Evolutionary conservation across 2,797 vertebrate genomes (phyloP).

Genomic region (Taenioides sp.): DNA sequence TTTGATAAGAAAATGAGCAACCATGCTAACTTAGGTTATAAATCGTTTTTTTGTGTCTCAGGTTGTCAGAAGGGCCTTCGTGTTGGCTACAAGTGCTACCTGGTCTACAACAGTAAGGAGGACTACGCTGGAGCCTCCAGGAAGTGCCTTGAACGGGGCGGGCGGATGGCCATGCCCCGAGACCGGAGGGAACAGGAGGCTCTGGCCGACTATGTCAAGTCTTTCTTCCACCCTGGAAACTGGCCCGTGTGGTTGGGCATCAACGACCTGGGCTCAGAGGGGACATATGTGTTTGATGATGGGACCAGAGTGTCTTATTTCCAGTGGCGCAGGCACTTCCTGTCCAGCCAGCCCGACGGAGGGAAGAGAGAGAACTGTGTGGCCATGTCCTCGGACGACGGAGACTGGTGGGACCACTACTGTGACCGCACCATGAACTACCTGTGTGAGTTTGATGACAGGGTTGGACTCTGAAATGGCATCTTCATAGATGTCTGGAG

Average conservation of each 20-base stretch:
- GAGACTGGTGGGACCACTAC: constrained; percentile 94
- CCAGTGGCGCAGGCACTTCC: constrained; percentile 88
- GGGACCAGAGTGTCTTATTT: constrained; percentile 85
- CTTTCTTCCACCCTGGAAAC: constrained; percentile 84
- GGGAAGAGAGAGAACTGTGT: constrained; percentile 88
- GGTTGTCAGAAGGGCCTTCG: constrained; percentile 85
- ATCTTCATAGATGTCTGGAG: background rate
- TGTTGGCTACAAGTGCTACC: constrained; percentile 85
- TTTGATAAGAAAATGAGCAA: background rate
- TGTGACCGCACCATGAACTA: constrained; percentile 88
- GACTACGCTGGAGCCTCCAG: constrained; percentile 79
- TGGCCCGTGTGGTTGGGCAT: constrained; percentile 91
- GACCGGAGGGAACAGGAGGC: constrained; percentile 84
- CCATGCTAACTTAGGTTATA: background rate
- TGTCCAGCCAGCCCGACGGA: constrained; percentile 89
- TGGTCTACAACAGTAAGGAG: constrained; percentile 82
- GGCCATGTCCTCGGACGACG: constrained; percentile 87
- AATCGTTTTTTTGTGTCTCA: constrained; percentile 38
- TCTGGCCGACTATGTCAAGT: constrained; percentile 80
- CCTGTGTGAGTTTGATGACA: constrained; percentile 86
- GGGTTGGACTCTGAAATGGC: constrained; percentile 56
- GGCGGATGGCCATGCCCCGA: constrained; percentile 85
- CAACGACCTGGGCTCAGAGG: constrained; percentile 85
- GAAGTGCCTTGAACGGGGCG: constrained; percentile 82
- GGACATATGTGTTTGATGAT: constrained; percentile 87